Evolutionary conservation across 2,113 vertebrate species (phyloP).

Genomic region (Pteruthius melanotis): DNA sequence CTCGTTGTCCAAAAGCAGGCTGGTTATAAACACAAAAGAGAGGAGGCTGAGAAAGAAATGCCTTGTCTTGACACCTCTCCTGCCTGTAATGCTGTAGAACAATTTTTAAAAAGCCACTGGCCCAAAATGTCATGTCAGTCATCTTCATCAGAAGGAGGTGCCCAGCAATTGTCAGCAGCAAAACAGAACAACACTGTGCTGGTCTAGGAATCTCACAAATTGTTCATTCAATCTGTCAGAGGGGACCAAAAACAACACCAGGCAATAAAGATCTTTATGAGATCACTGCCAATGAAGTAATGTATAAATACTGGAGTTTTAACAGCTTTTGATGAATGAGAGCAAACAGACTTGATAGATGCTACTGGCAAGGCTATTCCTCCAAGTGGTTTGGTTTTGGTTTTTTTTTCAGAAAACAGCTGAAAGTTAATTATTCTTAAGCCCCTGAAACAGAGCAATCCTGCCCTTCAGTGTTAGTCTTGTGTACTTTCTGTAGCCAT

Average conservation of each 20-base stretch:
- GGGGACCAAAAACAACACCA: background rate
- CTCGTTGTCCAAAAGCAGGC: slow-evolving; percentile 94
- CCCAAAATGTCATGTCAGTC: background rate
- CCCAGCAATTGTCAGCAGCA: background rate
- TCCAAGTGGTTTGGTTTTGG: background rate
- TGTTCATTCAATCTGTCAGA: background rate
- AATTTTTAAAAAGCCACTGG: background rate
- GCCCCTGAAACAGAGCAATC: background rate
- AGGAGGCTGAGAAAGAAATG: background rate
- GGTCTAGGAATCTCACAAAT: background rate
- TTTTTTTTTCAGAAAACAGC: background rate
- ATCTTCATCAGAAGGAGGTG: background rate
- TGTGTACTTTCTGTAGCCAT: background rate
- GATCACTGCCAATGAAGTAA: background rate
- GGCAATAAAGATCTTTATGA: background rate
- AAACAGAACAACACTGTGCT: background rate
- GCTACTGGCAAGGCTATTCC: background rate
- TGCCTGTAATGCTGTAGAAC: background rate
- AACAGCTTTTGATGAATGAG: background rate
- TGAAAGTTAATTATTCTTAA: background rate
- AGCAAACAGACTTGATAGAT: background rate
- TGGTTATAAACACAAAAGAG: slow-evolving; percentile 56
- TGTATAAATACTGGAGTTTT: background rate
- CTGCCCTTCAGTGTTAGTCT: background rate
- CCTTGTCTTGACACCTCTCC: background rate